Conservation (phyloP, 1,140 invertebrate species). For the Branchinecta lindahli region DNA sequence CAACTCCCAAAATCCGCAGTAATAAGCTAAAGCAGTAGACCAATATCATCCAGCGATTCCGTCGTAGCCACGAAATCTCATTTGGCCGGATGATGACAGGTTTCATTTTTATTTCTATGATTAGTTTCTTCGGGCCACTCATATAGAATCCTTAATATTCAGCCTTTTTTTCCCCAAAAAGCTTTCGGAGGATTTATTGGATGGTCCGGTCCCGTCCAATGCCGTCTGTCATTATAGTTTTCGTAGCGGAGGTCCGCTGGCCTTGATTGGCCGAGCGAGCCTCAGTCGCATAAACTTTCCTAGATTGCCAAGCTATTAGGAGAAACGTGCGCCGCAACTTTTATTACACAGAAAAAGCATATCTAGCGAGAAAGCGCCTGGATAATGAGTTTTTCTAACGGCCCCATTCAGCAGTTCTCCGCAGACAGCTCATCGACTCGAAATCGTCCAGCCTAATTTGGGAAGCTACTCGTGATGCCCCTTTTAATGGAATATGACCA, state of each 20-base stretch:
- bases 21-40: too few species aligned
- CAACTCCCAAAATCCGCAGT: too few species aligned
- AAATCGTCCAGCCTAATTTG: neutral
- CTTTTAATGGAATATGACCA: conserved; percentile 3
- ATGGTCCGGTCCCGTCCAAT: neutral
- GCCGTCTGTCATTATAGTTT: neutral
- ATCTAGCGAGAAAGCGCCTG: conserved; percentile 1
- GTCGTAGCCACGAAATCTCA: neutral
- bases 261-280: neutral
- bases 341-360: conserved; percentile 9
- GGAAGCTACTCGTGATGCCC: neutral
- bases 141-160: conserved; percentile 9
- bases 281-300: conserved; percentile 2
- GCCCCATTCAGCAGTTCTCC: conserved; percentile 3
- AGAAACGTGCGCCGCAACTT: conserved; percentile 7
- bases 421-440: neutral
- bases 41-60: neutral
- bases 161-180: neutral
- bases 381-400: conserved; percentile 10
- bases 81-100: neutral
- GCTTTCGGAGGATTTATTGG: neutral
- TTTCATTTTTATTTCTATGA: neutral
- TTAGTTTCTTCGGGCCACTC: neutral
- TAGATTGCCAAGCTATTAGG: conserved; percentile 8
- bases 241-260: neutral